These are phyloP conservation scores for Pseudomyrmex dendroicus DNA, from an alignment of 1,140 invertebrate species.

Conservation along the genomic window DNA sequence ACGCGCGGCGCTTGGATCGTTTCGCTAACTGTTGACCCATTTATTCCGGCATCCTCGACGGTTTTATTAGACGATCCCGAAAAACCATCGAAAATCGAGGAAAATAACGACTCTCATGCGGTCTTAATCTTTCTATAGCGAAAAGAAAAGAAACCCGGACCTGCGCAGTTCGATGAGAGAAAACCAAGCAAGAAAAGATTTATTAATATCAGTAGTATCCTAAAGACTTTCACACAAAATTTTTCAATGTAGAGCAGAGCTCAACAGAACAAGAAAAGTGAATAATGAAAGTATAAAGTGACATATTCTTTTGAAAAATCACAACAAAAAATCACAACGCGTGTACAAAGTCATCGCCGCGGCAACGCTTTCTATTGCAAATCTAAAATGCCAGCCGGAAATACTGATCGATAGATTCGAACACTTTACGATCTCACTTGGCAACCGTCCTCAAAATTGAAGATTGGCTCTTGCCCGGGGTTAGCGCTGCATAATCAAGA, in stretches of 20 bases:
- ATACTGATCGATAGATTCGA: constrained; percentile 69
- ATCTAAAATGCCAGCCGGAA: constrained; percentile 53
- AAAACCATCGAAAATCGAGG: constrained; percentile 15
- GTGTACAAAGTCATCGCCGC: not conserved
- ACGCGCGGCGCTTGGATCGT: constrained; percentile 56
- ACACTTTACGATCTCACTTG: constrained; percentile 77
- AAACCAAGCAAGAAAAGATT: not conserved
- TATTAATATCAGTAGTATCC: not conserved
- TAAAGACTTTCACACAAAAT: not conserved
- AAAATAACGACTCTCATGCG: not conserved
- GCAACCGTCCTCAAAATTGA: constrained; percentile 65
- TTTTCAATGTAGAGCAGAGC: not conserved
- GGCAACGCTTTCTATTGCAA: constrained; percentile 65
- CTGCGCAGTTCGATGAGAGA: not conserved
- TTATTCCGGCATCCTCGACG: constrained; percentile 44
- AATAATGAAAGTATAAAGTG: not conserved
- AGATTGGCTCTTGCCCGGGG: constrained; percentile 68
- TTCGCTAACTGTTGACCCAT: constrained; percentile 65
- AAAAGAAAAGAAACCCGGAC: not conserved
- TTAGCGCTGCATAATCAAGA: constrained; percentile 81
- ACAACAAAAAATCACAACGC: not conserved
- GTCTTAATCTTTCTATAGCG: constrained; percentile 32
- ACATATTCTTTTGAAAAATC: not conserved
- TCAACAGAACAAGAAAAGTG: not conserved
- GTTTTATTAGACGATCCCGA: constrained; percentile 38